Base-by-base conservation (phyloP, 1,140 invertebrate species). In the Papilio xuthus region DNA sequence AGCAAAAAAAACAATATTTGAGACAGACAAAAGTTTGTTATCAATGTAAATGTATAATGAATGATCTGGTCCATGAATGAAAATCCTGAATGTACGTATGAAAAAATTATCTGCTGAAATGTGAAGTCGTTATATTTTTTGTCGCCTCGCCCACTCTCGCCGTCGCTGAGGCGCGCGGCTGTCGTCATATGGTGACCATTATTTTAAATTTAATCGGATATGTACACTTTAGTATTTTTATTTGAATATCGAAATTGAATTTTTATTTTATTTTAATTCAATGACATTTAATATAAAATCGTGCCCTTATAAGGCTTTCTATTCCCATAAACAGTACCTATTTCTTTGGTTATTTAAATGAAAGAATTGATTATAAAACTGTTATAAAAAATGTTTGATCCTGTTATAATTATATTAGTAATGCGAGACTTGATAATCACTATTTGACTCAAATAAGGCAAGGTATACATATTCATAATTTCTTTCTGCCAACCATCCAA, bases 21-120 rank as follows among this genome's bases (percentile, higher is more conserved):
- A 60, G 18, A 4, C 56, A 26, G n/a, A 23, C 3, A 56, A n/a
- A 56, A 56, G 10, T 60, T 26, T 9, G 10, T 10, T 60, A 6
- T 26, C 70, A 41, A 13, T 23, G 7, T 23, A 8, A 23, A 72
- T 47, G 41, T 44, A 6, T 23, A 71, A 44, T 72, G 32, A 72
- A 72, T 72, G 70, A 72, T 41, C 41, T 72, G 70, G 41, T 18
- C 37, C 7, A 72, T 72, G 70, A 72, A 72, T 72, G 70, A 72
- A 72, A 72, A 20, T 26, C 20, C 70, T 72, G 70, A 72, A 70
- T 72, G 10, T 20, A 12, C 0, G 32, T 37, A n/a, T 44, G 18
- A 72, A 72, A 72, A 72, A 72, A 42, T 72, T 26, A 44, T 20
- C 37, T 7, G n/a, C 70, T 72, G 70, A 72, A 72, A 69, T 72